Base-by-base conservation (phyloP, 1,140 invertebrate species). In the Halictus rubicundus region DNA sequence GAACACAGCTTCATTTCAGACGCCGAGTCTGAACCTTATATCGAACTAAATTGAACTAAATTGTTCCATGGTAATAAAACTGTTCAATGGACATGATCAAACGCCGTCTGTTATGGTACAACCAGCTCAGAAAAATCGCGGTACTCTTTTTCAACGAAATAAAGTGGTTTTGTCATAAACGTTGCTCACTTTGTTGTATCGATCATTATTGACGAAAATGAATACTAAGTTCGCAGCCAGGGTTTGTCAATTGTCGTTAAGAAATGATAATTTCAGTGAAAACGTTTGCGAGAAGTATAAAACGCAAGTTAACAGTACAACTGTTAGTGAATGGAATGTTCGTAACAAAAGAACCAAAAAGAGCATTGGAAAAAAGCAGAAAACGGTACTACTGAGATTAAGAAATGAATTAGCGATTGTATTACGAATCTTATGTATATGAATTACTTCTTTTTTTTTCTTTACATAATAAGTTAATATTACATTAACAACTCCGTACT, bases 401-500 rank as follows among this genome's bases (percentile, higher is more conserved):
- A 46, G 49, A 80, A 86, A 86, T 73, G 71, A 87, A 83, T 66
- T 54, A 39, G 23, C 77, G 54, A 75, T 80, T 75, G 69, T 82
- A 80, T 78, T 78, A 87, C 37, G 27, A 79, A 73, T 57, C 60
- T 66, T 69, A 68, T 77, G 9, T 72, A 32, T 84, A 79, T 77
- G 57, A 80, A 78, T 76, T 75, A 78, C 57, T 63, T 77, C 14
- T 87, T 32, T 32, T 32, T 32, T 32, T 86, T 79, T 88, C 73
- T 85, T 84, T 83, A 52, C 78, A 74, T 75, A 63, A 77, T 83
- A 81, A 82, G 82, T 88, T 78, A 76, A 87, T 85, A 83, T 82
- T 87, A 89, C 77, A 83, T 85, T 77, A 86, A 90, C 78, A 89
- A 85, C 69, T 89, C 79, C 52, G 78, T 85, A 82, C 68, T 82